Evolutionary conservation across 2,888 invertebrate species (phyloP), one percentile per base, ranked within the genome.

Genomic region (Eupelmus urozonus): DNA sequence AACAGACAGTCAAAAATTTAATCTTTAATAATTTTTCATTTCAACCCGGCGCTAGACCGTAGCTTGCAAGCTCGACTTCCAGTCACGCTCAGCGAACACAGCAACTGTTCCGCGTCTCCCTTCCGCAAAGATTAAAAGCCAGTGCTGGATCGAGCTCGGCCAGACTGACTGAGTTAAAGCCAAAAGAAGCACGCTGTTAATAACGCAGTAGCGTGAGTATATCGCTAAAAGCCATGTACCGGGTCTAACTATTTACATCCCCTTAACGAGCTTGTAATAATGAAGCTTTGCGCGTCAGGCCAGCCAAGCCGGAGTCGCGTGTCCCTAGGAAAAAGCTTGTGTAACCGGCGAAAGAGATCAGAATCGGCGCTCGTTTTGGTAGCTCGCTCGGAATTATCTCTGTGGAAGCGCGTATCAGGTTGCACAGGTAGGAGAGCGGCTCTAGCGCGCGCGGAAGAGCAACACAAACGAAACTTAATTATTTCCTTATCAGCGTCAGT

Each of bases 391-490:
- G 16, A 16, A 45, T 16, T 45, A 45, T 45, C 45, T 45, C 16
- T 16, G 16, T 7, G 2, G 2, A 59, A 59, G 20, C n/a, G n/a
- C n/a, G n/a, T 59, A 59, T 59, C 59, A 34, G n/a, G 34, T 59
- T 20, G 51, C 53, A 53, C 27, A n/a, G n/a, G n/a, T n/a, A n/a
- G n/a, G n/a, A n/a, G n/a, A n/a, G n/a, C n/a, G n/a, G n/a, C n/a
- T n/a, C n/a, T n/a, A 16, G 51, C 29, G 34, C 29, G n/a, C 18
- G 40, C 67, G 55, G 20, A 59, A 9, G 2, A 20, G 55, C 23
- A n/a, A 25, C 25, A 63, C 51, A 66, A 66, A 51, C 34, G 66
- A 11, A 66, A 66, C 34, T 51, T 49, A 45, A 25, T 25, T 65
- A 65, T 66, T 66, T 66, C 53, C 51, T 53, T 66, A 53, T 66